These are phyloP conservation scores for Phycodurus eques DNA, from an alignment of 2,113 vertebrate species.

Conservation along the genomic window DNA sequence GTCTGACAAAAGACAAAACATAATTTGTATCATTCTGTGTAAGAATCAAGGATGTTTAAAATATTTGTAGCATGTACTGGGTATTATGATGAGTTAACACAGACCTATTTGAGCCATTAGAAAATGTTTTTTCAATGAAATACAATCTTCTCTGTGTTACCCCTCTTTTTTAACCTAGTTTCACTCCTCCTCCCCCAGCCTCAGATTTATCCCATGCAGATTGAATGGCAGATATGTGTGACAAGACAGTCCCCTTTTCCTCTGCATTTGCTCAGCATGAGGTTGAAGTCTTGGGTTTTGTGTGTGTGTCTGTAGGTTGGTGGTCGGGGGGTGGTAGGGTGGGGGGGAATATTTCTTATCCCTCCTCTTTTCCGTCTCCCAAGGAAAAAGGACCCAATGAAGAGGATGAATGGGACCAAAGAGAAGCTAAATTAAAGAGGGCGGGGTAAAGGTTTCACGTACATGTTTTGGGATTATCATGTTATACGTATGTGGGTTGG, in stretches of 20 bases:
- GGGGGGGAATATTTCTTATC: slow-evolving; percentile 24
- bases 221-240: slow-evolving; percentile 79
- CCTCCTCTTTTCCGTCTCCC: slow-evolving; percentile 36
- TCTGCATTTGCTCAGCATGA: slow-evolving; percentile 75
- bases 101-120: slow-evolving; percentile 26
- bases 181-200: slow-evolving; percentile 21
- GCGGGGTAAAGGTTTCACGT: slow-evolving; percentile 67
- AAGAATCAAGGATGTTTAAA: neutral
- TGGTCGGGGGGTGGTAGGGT: too few species aligned
- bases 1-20: too few species aligned
- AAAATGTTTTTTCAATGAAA: slow-evolving; percentile 53
- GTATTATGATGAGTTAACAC: neutral
- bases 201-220: slow-evolving; percentile 64
- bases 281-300: slow-evolving; percentile 79
- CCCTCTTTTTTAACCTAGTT: slow-evolving; percentile 38
- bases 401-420: slow-evolving; percentile 55
- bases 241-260: slow-evolving; percentile 69
- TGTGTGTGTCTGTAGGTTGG: slow-evolving; percentile 15
- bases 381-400: slow-evolving; percentile 57
- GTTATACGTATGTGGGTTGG: slow-evolving; percentile 51
- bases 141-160: slow-evolving; percentile 42
- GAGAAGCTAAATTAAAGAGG: slow-evolving; percentile 52
- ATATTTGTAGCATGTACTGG: neutral
- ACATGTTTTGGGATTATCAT: slow-evolving; percentile 56
- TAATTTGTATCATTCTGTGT: too few species aligned